Base-by-base conservation (phyloP, 2,113 vertebrate genomes). In the Misgurnus anguillicaudatus region DNA sequence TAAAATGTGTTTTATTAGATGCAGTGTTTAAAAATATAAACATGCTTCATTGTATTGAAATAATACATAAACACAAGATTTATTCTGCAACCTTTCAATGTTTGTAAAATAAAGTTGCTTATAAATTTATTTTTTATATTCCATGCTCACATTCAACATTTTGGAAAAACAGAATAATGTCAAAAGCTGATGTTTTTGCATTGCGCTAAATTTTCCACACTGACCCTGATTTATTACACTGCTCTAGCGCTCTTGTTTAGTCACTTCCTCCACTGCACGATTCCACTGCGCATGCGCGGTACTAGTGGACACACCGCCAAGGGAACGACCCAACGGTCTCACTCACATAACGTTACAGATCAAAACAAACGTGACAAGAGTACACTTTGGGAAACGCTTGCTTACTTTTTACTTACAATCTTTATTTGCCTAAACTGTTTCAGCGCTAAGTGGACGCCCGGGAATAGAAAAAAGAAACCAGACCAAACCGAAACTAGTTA, bases 281-380 rank as follows among this genome's bases (percentile, higher is more conserved):
- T 9, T 61, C 19, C 2, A 62, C 72, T 17, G 72, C 72, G 58
- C 72, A 75, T 47, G 72, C 21, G 72, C 41, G 2, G 19, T 47
- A 5, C 6, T 4, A n/a, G n/a, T n/a, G 9, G 6, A 9, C 41
- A 42, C 38, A 57, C 4, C 8, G 3, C 5, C 21, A 47, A 41
- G 10, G 8, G 41, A 21, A 42, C 58, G 9, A 48, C 8, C 8
- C 42, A 47, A 11, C n/a, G n/a, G 36, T 42, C 53, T 1, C 1
- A 13, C 38, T 9, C 17, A 1, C 13, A 24, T 3, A n/a, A n/a
- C n/a, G 31, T 5, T 9, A 36, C 9, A 8, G 8, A 62, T 62
- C 58, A 36, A 75, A 75, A 62, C 58, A 62, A 21, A 6, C 7
- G 4, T 19, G 19, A 57, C 7, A 6, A 57, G n/a, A 5, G 8